These are phyloP conservation scores for Leucosticte australis DNA, from an alignment of 2,113 vertebrate species.

Conservation along the genomic window DNA sequence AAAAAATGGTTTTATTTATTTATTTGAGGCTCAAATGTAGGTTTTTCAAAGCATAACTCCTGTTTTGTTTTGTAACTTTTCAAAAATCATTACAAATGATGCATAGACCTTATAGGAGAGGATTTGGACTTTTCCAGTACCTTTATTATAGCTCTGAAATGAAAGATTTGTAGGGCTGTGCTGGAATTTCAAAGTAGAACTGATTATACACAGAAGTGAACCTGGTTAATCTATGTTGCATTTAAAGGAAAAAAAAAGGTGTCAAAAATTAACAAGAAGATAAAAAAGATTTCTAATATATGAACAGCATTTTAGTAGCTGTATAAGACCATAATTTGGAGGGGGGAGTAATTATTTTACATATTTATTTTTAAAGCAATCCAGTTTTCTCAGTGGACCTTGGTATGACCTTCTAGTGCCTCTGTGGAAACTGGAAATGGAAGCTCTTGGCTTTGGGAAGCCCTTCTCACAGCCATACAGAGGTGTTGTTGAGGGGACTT, in stretches of 20 bases:
- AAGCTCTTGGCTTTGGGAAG: neutral
- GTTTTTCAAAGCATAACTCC: neutral
- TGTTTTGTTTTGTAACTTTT: neutral
- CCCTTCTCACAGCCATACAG: neutral
- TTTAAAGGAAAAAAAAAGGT: neutral
- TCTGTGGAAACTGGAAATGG: neutral
- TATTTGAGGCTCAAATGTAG: neutral
- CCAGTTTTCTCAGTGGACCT: neutral
- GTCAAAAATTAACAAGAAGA: neutral
- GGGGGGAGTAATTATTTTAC: fast-evolving
- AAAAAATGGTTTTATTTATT: neutral
- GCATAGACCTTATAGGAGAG: neutral
- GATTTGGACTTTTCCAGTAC: neutral
- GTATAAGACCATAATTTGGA: neutral
- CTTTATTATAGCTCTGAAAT: neutral
- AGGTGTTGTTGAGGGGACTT: neutral
- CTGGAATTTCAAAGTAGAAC: neutral
- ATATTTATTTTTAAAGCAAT: neutral
- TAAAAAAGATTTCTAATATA: neutral
- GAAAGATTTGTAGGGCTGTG: neutral
- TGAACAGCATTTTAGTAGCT: neutral
- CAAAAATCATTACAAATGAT: neutral
- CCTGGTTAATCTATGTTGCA: neutral
- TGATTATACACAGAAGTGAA: neutral
- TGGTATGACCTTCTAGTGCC: neutral